These are phyloP conservation scores for Chaetoderma sp. DNA, from an alignment of 2,888 invertebrate species.

Conservation along the genomic window DNA sequence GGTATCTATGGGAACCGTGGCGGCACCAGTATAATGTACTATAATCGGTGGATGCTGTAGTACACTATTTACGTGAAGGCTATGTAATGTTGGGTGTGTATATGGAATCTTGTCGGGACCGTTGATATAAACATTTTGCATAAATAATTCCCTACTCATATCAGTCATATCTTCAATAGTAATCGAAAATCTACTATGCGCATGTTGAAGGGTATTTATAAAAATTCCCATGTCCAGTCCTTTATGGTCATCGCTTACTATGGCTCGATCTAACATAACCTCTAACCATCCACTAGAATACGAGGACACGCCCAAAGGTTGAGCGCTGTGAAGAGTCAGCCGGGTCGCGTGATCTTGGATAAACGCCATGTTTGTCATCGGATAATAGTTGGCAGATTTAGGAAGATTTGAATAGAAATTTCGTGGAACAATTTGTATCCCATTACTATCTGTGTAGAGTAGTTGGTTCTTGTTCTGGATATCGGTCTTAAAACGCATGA, in stretches of 20 bases:
- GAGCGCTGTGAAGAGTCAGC: slow-evolving; percentile 60
- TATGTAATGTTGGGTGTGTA: background rate
- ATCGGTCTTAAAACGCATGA: slow-evolving; percentile 88
- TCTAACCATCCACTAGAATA: slow-evolving; percentile 52
- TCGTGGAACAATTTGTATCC: slow-evolving; percentile 87
- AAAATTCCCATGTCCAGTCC: slow-evolving; percentile 58
- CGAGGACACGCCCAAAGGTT: slow-evolving; percentile 80
- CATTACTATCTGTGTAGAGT: slow-evolving; percentile 94
- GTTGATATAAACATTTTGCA: too few species aligned
- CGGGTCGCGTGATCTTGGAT: slow-evolving; percentile 77
- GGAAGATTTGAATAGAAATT: slow-evolving; percentile 87
- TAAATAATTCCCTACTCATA: too few species aligned
- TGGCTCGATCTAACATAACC: slow-evolving; percentile 58
- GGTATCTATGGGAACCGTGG: background rate
- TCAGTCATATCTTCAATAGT: slow-evolving; percentile 38
- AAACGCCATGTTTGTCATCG: slow-evolving; percentile 87
- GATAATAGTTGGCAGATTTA: slow-evolving; percentile 96
- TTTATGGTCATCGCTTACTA: slow-evolving; percentile 59
- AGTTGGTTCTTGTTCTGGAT: slow-evolving; percentile 75
- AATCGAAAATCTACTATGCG: slow-evolving; percentile 51
- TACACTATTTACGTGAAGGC: background rate
- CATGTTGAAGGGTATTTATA: slow-evolving; percentile 49
- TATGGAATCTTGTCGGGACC: background rate
- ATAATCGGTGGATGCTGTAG: background rate
- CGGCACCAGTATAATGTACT: background rate